These are phyloP conservation scores for Odontamblyopus lacepedii DNA, from an alignment of 2,797 vertebrate species.

Conservation along the genomic window DNA sequence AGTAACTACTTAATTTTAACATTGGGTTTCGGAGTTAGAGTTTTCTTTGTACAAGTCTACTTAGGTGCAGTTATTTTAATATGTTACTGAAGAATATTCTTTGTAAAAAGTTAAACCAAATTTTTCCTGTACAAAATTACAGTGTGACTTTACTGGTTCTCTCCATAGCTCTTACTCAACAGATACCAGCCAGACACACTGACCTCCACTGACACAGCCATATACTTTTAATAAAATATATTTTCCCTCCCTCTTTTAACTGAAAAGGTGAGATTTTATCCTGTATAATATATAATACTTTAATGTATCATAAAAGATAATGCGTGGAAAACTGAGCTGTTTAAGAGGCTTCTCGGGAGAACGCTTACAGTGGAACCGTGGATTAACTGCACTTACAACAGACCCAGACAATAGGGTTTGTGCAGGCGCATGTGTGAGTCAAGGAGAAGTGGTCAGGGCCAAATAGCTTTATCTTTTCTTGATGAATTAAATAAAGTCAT, in stretches of 20 bases:
- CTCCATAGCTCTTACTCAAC: background rate
- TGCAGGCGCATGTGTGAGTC: conserved; percentile 47
- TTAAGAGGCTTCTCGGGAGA: conserved; percentile 71
- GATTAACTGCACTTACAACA: conserved; percentile 72
- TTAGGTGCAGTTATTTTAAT: too few species aligned
- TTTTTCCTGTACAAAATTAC: background rate
- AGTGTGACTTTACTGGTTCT: background rate
- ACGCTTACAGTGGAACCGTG: conserved; percentile 64
- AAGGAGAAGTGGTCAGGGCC: conserved; percentile 69
- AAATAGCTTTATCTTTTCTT: conserved; percentile 77
- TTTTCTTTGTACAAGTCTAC: too few species aligned
- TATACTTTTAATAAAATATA: conserved; percentile 10
- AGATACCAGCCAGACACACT: background rate
- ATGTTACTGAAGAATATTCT: background rate
- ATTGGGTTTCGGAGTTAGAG: too few species aligned
- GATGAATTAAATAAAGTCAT: conserved; percentile 78
- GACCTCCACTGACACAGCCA: background rate
- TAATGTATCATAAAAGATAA: conserved; percentile 50
- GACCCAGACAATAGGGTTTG: conserved; percentile 34
- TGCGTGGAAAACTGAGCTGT: conserved; percentile 62
- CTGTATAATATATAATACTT: conserved; percentile 53
- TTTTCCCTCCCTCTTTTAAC: conserved; percentile 1
- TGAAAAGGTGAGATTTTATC: conserved; percentile 41
- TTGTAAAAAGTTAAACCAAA: background rate
- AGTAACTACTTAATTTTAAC: too few species aligned